Evolutionary conservation across 2,113 vertebrate genomes (phyloP).

Genomic region (Poeciliopsis prolifica): DNA sequence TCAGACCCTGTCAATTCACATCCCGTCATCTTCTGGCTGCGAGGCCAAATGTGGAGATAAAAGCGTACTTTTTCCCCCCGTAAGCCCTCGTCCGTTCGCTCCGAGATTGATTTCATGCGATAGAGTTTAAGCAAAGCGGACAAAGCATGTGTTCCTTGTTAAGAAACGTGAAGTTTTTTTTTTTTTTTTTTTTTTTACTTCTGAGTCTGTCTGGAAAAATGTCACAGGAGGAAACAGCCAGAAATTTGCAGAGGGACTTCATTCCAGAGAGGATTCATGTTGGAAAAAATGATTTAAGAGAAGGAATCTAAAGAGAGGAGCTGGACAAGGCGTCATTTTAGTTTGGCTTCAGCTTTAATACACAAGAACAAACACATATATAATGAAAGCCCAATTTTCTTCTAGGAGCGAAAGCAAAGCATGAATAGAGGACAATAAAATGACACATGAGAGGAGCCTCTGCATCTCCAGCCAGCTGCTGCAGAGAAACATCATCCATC

Average conservation of each 20-base stretch:
- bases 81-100: not conserved
- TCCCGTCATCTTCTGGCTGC: conserved; percentile 13
- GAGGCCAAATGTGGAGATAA: not conserved
- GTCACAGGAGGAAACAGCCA: conserved; percentile 29
- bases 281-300: conserved; percentile 20
- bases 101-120: not conserved
- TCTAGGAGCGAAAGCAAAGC: not conserved
- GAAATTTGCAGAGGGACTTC: conserved; percentile 27
- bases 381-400: conserved; percentile 4
- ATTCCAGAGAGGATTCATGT: conserved; percentile 48
- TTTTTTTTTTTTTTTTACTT: not conserved
- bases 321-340: conserved; percentile 15
- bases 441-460: conserved; percentile 11
- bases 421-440: conserved; percentile 9
- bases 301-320: conserved; percentile 28
- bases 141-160: conserved; percentile 52
- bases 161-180: conserved; percentile 4
- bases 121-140: not conserved
- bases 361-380: not conserved
- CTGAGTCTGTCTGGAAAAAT: conserved; percentile 27
- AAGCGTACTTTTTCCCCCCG: conserved; percentile 4
- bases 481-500: conserved; percentile 16
- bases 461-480: conserved; percentile 34
- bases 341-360: conserved; percentile 33
- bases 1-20: conserved; percentile 28